Base-by-base conservation (phyloP, 2,888 invertebrate species). In the Apamea sordens region DNA sequence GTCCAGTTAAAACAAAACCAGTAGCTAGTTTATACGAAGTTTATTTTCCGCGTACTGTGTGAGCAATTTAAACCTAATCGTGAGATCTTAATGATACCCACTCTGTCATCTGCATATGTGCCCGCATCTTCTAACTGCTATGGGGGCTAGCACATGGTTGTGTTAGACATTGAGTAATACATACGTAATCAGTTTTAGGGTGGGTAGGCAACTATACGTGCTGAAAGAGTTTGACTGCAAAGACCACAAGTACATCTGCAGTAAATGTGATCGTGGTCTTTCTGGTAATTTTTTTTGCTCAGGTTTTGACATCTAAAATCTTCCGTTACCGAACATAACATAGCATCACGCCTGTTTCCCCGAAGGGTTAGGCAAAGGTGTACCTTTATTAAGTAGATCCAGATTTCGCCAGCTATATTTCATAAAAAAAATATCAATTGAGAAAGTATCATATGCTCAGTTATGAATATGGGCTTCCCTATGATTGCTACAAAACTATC, bases 31-130 rank as follows among this genome's bases (percentile, higher is more conserved):
- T 50, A 63, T 63, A 70, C 28, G 47, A 61, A 64, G 70, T 76
- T 74, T 44, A 15, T 83, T 73, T 86, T 82, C 86, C 86, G 74
- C 72, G 83, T 85, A 87, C 65, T 32, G 69, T 50, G 82, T 74
- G 72, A 77, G 78, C 80, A 81, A 68, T 89, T 77, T 70, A 75
- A 69, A 82, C 86, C 71, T 89, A 77, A 89, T 89, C 90, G 63
- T 82, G 1, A 68, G 61, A 89, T 89, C 90, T 89, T 80, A 90
- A 90, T 85, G 80, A 80, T 70, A 68, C 83, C 65, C 15, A 64
- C 47, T 68, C 24, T 76, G 73, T 82, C 78, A 84, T 76, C 59
- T 75, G 67, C 71, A 82, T 75, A 68, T 77, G 36, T 47, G 77
- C 89, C 89, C 89, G 89, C 89, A 89, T 89, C 85, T 79, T 76